Percentiles rank a stretch among this genome's conserved stretches.
phyloP scores from a whole-genome alignment of 2,888 invertebrate genomes.

The Blera fallax region DNA sequence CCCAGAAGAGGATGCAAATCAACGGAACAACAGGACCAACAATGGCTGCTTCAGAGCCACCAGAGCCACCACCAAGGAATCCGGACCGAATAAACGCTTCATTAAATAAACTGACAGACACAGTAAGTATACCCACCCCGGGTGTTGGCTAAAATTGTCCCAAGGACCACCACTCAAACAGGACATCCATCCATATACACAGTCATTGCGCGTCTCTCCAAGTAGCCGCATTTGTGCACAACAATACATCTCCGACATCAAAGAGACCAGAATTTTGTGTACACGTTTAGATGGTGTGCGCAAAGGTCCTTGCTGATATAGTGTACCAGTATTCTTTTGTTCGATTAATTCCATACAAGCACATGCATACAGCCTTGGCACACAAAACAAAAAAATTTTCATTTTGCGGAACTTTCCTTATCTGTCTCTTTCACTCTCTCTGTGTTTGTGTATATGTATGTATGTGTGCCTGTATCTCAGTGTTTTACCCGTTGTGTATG shows the following conservation, averaged over 20 bases:
- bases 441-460: background rate
- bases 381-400: slow-evolving; percentile 14
- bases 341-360: background rate
- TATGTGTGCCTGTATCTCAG: slow-evolving; percentile 26
- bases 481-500: slow-evolving; percentile 39
- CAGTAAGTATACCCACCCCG: slow-evolving; percentile 77
- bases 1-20: slow-evolving; percentile 80
- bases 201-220: slow-evolving; percentile 22
- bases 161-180: background rate
- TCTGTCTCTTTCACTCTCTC: background rate
- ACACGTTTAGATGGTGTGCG: background rate
- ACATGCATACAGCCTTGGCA: slow-evolving; percentile 53
- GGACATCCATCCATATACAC: slow-evolving; percentile 8
- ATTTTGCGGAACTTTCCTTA: slow-evolving; percentile 28
- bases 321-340: background rate
- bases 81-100: slow-evolving; percentile 82
- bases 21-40: slow-evolving; percentile 81
- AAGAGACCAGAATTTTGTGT: slow-evolving; percentile 9
- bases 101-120: slow-evolving; percentile 81
- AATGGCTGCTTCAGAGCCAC: slow-evolving; percentile 82
- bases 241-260: slow-evolving; percentile 40
- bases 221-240: slow-evolving; percentile 40
- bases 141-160: slow-evolving; percentile 29
- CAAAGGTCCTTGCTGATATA: slow-evolving; percentile 23
- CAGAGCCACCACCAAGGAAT: slow-evolving; percentile 82